Base-by-base conservation (phyloP, 2,113 vertebrate genomes). In the Reinhardtius hippoglossoides region DNA sequence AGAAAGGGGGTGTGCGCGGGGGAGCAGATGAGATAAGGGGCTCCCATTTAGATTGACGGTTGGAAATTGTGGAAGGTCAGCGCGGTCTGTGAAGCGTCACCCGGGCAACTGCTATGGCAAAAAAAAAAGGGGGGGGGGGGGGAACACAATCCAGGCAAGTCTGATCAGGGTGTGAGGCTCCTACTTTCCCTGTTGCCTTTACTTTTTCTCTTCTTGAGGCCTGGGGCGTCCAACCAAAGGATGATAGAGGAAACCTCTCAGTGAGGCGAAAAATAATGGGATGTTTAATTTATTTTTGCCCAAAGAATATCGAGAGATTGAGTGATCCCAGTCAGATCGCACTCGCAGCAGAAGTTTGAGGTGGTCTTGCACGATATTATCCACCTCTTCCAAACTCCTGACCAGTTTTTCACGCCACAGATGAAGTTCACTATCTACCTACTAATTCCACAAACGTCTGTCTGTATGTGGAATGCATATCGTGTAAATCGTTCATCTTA, bases 11-110 rank as follows among this genome's bases (percentile, higher is more conserved):
- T 82, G 89, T 80, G 85, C 74, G 89, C 50, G 69, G 73, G 71
- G 64, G 83, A 78, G 84, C 71, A 84, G 76, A 74, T 68, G 83
- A 89, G 87, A 88, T 87, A 85, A 87, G 89, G 89, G 87, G 73
- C 88, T 87, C 82, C 67, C 82, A 77, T 92, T 94, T 85, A 87
- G 93, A 95, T 93, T 94, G 94, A 95, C 91, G 91, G 87, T 85
- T 93, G 87, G 81, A 92, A 90, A 88, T 90, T 87, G 91, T 86
- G 81, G 85, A 91, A 92, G 93, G 91, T 94, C 93, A 94, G 86
- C 44, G 74, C 48, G 86, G 86, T 78, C 88, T 84, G 79, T 84
- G 88, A 92, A 93, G 89, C 93, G 46, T 93, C 91, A 89, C 92
- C 74, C 61, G 44, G 80, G 87, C 90, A 90, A 91, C 82, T 78